Base-by-base conservation (phyloP, 2,797 vertebrate species). In the Pempheris klunzingeri region DNA sequence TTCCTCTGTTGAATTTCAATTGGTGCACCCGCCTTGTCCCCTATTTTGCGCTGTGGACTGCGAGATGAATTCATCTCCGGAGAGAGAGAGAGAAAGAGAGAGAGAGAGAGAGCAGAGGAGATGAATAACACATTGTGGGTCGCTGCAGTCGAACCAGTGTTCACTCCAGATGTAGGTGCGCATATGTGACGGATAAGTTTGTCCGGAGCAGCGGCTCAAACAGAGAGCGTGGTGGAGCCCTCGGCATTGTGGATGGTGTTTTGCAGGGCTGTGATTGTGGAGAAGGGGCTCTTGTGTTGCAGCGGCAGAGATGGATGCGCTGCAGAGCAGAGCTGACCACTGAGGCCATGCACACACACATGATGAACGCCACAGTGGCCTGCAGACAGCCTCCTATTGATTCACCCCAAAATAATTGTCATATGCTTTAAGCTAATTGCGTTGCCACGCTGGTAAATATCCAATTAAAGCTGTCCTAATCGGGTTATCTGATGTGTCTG, bases 261-360 rank as follows among this genome's bases (percentile, higher is more conserved):
- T 91, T 92, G 93, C 90, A 76, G 75, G 74, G 92, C 85, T 80
- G 74, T 82, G 88, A 88, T 92, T 92, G 60, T 81, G 77, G 78
- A 85, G 89, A 79, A 83, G 84, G 60, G 78, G 88, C 83, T 90
- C 71, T 80, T 74, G 78, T 92, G 85, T 90, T 91, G 80, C 69
- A 72, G 77, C 69, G 90, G 88, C 77, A 87, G 86, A 90, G 91
- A 93, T 90, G 92, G 92, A 94, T 93, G 92, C 92, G 92, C 91
- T 93, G 93, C 92, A 93, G 93, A 93, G 76, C 74, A 57, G 72
- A 76, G 84, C 84, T 89, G 88, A 87, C 87, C 88, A 84, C 74
- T 72, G 74, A 90, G 86, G 84, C 83, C 86, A 80, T 28, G 8
- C 30, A 32, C 30, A 32, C 30, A 28, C 73, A 77, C 75, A 44